These are phyloP conservation scores for Drosophila sechellia DNA, from an alignment of 1,140 invertebrate genomes.

Conservation along the genomic window DNA sequence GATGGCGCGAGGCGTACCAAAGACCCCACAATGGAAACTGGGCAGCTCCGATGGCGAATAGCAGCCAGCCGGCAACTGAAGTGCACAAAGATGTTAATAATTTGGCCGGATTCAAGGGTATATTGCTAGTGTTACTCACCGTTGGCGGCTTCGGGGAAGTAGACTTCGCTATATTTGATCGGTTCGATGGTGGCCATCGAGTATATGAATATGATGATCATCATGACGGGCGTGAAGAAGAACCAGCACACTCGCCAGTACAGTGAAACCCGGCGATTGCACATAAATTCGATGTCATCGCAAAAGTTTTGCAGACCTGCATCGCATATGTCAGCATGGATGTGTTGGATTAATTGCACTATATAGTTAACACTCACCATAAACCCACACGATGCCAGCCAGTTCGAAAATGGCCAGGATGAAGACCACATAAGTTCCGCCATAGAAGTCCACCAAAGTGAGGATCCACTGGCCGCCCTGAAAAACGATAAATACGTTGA, in stretches of 20 bases:
- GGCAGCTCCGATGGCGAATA: slow-evolving; percentile 85
- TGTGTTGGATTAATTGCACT: too few species aligned
- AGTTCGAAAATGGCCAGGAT: slow-evolving; percentile 90
- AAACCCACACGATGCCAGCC: slow-evolving; percentile 90
- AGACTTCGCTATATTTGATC: slow-evolving; percentile 85
- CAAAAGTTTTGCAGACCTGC: slow-evolving; percentile 89
- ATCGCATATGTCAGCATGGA: not conserved
- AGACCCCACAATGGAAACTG: slow-evolving; percentile 85
- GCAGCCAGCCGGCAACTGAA: slow-evolving; percentile 85
- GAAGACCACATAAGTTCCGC: slow-evolving; percentile 91
- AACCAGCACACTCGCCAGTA: slow-evolving; percentile 94
- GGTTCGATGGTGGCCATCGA: slow-evolving; percentile 86
- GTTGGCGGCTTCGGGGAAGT: slow-evolving; percentile 85
- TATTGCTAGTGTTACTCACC: slow-evolving; percentile 36
- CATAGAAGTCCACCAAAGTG: slow-evolving; percentile 93
- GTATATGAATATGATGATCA: slow-evolving; percentile 90
- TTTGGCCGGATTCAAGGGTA: not conserved
- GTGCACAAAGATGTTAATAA: not conserved
- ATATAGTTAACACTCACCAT: slow-evolving; percentile 86
- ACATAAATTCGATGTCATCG: slow-evolving; percentile 92
- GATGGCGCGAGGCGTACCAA: slow-evolving; percentile 61
- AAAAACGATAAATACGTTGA: slow-evolving; percentile 41
- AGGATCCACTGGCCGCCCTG: slow-evolving; percentile 95
- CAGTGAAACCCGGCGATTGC: slow-evolving; percentile 88
- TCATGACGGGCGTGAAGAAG: slow-evolving; percentile 89